These are phyloP conservation scores for Caenorhabditis plicata DNA, from an alignment of 2,888 invertebrate genomes.

Conservation along the genomic window DNA sequence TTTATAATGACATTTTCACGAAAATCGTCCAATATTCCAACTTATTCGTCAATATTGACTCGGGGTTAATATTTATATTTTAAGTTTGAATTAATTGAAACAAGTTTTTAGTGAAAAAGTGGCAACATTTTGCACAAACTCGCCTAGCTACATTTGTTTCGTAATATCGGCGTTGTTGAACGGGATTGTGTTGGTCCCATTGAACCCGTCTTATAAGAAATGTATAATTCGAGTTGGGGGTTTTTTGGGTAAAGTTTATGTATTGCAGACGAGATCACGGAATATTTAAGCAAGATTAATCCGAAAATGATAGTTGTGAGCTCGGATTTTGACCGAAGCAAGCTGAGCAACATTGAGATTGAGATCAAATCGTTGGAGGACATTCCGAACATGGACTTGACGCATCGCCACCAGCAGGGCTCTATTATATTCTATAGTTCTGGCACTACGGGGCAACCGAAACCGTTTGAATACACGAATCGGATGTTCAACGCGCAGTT, in stretches of 20 bases:
- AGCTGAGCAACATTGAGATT: slow-evolving; percentile 14
- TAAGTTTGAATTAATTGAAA: too few species aligned
- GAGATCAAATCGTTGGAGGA: background rate
- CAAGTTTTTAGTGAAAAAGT: too few species aligned
- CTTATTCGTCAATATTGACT: too few species aligned
- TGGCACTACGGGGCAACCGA: slow-evolving; percentile 56
- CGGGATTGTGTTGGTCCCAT: slow-evolving; percentile 32
- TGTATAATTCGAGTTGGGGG: slow-evolving; percentile 9
- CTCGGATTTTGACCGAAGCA: slow-evolving; percentile 16
- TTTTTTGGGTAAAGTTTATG: background rate
- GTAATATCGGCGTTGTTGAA: slow-evolving; percentile 26
- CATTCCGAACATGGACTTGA: background rate
- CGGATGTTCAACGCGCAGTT: slow-evolving; percentile 36
- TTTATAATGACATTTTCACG: too few species aligned
- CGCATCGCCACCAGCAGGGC: too few species aligned
- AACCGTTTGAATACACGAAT: slow-evolving; percentile 42
- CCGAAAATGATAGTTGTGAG: slow-evolving; percentile 15
- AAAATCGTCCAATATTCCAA: too few species aligned
- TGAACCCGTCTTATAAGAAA: slow-evolving; percentile 47
- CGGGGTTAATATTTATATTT: too few species aligned
- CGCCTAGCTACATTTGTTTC: slow-evolving; percentile 26
- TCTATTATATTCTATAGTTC: slow-evolving; percentile 55
- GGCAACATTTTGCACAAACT: slow-evolving; percentile 35
- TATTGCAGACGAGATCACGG: slow-evolving; percentile 39
- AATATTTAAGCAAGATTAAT: slow-evolving; percentile 22